Conservation (phyloP, 2,888 invertebrate species). For the Volucella bombylans region DNA sequence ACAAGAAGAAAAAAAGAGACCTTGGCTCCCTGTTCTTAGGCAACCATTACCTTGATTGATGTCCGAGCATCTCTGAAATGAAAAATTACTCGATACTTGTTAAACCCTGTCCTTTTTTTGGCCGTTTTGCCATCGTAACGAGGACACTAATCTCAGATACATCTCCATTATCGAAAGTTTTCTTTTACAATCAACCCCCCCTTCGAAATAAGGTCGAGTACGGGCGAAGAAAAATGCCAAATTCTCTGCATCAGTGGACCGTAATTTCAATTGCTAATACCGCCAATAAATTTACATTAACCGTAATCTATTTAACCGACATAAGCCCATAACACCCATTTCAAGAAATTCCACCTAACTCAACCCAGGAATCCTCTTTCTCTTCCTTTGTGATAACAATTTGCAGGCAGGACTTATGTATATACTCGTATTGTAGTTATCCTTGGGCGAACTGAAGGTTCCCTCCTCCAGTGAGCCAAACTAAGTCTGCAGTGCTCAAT, state of each 20-base stretch:
- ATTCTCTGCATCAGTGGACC: neutral
- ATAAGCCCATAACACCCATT: constrained; percentile 50
- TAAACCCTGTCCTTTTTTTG: constrained; percentile 14
- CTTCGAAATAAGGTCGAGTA: neutral
- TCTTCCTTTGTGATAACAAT: too few species aligned
- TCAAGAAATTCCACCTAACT: neutral
- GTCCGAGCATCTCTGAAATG: neutral
- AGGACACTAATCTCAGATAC: constrained; percentile 1
- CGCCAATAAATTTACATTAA: constrained; percentile 59
- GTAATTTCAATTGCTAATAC: constrained; percentile 52
- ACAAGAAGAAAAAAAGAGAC: neutral
- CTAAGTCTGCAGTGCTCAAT: constrained; percentile 39
- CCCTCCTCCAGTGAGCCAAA: constrained; percentile 15
- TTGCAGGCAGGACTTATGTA: too few species aligned
- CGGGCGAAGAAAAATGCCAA: constrained; percentile 1
- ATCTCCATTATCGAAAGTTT: constrained; percentile 31
- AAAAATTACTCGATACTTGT: neutral
- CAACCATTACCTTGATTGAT: constrained; percentile 32
- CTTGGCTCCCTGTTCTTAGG: neutral
- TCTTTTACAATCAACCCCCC: neutral
- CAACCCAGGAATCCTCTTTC: neutral
- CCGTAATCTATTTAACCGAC: constrained; percentile 58
- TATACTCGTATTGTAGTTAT: neutral
- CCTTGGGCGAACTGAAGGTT: constrained; percentile 26
- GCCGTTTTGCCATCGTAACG: neutral